phyloP scores from a whole-genome alignment of 2,113 vertebrate species.

The Kobus ellipsiprymnus region DNA sequence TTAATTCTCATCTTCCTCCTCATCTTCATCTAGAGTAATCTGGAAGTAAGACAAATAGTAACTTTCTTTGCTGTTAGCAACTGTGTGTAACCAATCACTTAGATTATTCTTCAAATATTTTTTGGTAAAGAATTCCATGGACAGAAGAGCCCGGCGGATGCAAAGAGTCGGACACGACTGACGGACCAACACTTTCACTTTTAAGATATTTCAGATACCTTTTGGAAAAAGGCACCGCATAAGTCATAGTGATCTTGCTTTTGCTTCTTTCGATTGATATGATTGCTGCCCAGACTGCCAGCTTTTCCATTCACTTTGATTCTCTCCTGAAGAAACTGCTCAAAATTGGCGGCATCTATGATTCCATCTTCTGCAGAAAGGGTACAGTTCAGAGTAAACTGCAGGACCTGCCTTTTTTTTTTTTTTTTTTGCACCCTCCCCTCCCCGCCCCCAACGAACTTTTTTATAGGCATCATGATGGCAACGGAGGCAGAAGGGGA shows the following conservation, averaged over 20 bases:
- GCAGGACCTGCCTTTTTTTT: background rate
- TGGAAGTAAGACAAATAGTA: background rate
- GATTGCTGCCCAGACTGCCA: background rate
- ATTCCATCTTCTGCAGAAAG: background rate
- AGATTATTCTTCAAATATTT: background rate
- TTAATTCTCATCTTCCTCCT: background rate
- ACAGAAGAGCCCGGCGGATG: background rate
- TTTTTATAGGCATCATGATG: background rate
- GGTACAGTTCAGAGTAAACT: background rate
- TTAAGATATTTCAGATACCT: background rate
- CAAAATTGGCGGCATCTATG: background rate
- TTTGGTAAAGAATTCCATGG: background rate
- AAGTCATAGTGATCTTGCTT: background rate
- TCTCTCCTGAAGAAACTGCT: background rate
- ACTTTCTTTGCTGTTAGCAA: background rate
- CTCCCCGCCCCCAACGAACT: rapidly evolving
- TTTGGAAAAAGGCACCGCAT: background rate
- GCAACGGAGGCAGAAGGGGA: background rate
- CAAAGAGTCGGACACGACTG: background rate
- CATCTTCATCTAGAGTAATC: background rate
- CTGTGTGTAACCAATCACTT: background rate
- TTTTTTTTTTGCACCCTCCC: background rate
- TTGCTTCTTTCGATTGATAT: background rate
- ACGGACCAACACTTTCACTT: background rate
- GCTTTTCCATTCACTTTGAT: background rate